Conservation (phyloP, 2,797 vertebrate genomes). For the Enteromius anoplus region DNA sequence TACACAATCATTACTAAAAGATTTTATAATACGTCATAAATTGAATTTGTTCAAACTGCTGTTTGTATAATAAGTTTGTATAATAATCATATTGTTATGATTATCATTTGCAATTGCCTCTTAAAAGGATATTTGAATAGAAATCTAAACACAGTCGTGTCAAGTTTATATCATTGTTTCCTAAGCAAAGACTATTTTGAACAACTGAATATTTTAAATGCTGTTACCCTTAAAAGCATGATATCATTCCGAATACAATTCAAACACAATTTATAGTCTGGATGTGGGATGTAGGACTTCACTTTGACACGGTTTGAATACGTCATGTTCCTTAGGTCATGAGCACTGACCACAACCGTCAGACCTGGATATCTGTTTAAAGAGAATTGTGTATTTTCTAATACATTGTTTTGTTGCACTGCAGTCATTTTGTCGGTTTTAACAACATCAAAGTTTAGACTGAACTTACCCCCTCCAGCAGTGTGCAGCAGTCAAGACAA, state of each 20-base stretch:
- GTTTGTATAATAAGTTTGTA: neutral
- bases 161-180: neutral
- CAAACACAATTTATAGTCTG: fast-evolving
- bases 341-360: slow-evolving; percentile 1
- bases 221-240: slow-evolving; percentile 71
- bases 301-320: fast-evolving
- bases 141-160: neutral
- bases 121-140: neutral
- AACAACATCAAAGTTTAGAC: too few species aligned
- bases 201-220: neutral
- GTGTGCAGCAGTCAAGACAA: slow-evolving; percentile 73
- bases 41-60: neutral
- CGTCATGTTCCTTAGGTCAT: neutral
- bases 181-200: neutral
- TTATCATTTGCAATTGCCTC: neutral
- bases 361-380: neutral
- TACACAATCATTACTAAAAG: neutral
- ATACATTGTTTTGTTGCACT: neutral
- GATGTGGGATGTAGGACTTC: neutral
- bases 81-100: neutral
- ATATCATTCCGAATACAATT: slow-evolving; percentile 58
- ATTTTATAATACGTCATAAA: neutral
- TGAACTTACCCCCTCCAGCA: neutral
- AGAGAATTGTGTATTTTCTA: neutral
- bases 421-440: neutral